Evolutionary conservation across 2,888 invertebrate species (phyloP), one percentile per base, ranked within the genome.

Genomic region (Periphyllus acericola): DNA sequence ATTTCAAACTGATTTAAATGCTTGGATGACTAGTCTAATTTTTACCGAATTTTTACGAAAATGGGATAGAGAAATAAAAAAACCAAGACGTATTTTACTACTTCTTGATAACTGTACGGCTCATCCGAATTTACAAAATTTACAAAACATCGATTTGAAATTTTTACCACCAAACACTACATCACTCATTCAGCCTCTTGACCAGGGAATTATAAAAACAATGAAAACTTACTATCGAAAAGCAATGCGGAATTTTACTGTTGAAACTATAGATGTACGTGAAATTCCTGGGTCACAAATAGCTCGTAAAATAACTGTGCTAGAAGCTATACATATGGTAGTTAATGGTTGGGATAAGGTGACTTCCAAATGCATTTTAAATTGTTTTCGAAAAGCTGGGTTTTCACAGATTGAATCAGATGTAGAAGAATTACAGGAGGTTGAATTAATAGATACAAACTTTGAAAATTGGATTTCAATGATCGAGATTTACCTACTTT

Each of bases 31-130:
- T 76, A 32, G 52, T 52, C 17, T 32, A 76, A 52, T 76, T 76
- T 76, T 76, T 52, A 76, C 76, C 29, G 76, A 76, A 46, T 52
- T 76, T 29, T 52, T 76, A 52, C 46, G 17, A 76, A 52, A 52
- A 52, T 76, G 76, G 76, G 76, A 76, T 25, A 78, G 34, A 78
- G 34, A 32, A 78, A 55, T 46, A 17, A 76, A 29, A 68, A 88
- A 89, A 86, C 89, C 90, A 46, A 86, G 89, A 89, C 91, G 90
- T 90, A 90, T 91, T 89, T 89, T 91, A 32, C 89, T 91, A 55
- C 89, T 91, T 89, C 89, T 91, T 46, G 91, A 91, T 89, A 91
- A 91, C 88, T 91, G 90, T 89, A 90, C 91, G 32, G 91, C 90
- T 66, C 90, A 91, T 89, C 89, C 90, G 55, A 79, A 82, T 29